Evolutionary conservation across 2,888 invertebrate genomes (phyloP).

Genomic region (Dryadula phaetusa): DNA sequence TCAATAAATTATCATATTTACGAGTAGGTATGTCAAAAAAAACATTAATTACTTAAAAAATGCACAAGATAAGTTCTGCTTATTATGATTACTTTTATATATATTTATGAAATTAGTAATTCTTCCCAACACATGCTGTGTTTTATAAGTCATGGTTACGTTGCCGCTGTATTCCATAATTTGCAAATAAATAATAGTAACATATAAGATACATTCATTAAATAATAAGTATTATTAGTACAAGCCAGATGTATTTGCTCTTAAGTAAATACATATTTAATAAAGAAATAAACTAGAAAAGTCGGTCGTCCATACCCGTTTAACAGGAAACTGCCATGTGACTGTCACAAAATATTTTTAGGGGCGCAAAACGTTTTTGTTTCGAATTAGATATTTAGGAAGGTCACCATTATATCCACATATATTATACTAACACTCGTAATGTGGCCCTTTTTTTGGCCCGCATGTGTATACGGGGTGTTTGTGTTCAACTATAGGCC

Average conservation of each 20-base stretch:
- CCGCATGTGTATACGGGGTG: slow-evolving; percentile 69
- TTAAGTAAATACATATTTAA: neutral
- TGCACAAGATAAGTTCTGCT: too few species aligned
- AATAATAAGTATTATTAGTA: too few species aligned
- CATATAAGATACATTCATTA: slow-evolving; percentile 39
- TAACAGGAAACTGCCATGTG: neutral
- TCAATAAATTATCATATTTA: too few species aligned
- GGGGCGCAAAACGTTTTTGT: slow-evolving; percentile 34
- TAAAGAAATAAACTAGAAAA: neutral
- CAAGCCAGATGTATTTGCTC: too few species aligned
- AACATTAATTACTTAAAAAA: too few species aligned
- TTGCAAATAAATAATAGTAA: slow-evolving; percentile 37
- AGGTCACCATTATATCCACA: slow-evolving; percentile 64
- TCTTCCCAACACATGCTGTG: neutral
- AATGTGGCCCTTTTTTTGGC: slow-evolving; percentile 61
- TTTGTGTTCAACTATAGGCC: slow-evolving; percentile 43
- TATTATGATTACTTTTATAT: too few species aligned
- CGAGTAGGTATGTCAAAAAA: too few species aligned
- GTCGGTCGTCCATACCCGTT: slow-evolving; percentile 3
- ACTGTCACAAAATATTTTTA: slow-evolving; percentile 34
- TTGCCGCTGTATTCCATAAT: slow-evolving; percentile 27
- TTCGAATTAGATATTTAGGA: slow-evolving; percentile 52
- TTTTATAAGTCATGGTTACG: slow-evolving; percentile 7
- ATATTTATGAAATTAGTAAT: neutral
- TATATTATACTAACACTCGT: slow-evolving; percentile 59